Conservation (phyloP, 1,140 invertebrate species). For the Tachypleus tridentatus region DNA sequence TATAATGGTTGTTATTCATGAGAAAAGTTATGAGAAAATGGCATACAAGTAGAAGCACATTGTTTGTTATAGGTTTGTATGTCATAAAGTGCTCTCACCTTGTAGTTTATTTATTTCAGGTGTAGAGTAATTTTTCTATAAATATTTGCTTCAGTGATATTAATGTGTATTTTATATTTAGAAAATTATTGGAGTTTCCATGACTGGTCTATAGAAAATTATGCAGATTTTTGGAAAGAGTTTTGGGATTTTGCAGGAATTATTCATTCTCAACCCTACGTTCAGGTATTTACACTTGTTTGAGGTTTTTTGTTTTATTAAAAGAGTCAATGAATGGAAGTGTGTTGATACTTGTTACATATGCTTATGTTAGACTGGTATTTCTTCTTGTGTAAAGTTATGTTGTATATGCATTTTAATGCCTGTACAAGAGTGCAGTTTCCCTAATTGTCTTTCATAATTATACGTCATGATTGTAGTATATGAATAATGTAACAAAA, state of each 20-base stretch:
- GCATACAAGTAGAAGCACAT: neutral
- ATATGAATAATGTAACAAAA: too few relatives aligned
- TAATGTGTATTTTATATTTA: conserved; percentile 22
- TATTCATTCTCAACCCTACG: conserved; percentile 14
- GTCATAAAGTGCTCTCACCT: neutral
- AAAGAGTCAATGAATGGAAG: too few relatives aligned
- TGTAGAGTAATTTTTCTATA: neutral
- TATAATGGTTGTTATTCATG: neutral
- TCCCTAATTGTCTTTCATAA: too few relatives aligned
- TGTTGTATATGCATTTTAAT: too few relatives aligned
- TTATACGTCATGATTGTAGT: too few relatives aligned
- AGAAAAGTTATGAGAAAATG: neutral
- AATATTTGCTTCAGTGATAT: too few relatives aligned
- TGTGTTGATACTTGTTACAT: too few relatives aligned
- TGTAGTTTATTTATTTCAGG: neutral
- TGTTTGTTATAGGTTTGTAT: neutral
- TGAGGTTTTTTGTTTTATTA: too few relatives aligned
- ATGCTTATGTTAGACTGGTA: too few relatives aligned
- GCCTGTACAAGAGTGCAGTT: too few relatives aligned
- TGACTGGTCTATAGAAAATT: conserved; percentile 38
- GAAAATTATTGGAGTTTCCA: conserved; percentile 37
- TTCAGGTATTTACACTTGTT: conserved; percentile 2
- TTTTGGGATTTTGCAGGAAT: conserved; percentile 36
- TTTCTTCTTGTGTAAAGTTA: too few relatives aligned
- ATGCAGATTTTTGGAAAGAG: conserved; percentile 39